Evolutionary conservation across 2,113 vertebrate genomes (phyloP).

Genomic region (Hylia prasina): DNA sequence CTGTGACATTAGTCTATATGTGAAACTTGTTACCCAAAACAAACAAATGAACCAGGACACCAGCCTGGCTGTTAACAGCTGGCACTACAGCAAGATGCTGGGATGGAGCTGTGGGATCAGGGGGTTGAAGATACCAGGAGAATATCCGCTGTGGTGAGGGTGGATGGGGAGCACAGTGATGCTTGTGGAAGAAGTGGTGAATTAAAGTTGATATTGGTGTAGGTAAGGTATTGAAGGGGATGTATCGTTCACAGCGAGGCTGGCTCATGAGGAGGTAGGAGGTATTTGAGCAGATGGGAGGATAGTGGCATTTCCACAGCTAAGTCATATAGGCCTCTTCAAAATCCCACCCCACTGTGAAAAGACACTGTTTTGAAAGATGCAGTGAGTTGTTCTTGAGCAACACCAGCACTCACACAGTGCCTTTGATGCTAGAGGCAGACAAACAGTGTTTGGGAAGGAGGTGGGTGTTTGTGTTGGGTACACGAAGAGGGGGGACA

Average conservation of each 20-base stretch:
- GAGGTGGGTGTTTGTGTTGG: conserved; percentile 1
- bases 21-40: not conserved
- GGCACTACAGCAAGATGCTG: not conserved
- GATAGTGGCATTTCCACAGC: conserved; percentile 50
- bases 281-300: conserved; percentile 38
- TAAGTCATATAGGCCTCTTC: conserved; percentile 54
- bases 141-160: not conserved
- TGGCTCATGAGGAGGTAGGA: conserved; percentile 40
- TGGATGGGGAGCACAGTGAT: not conserved
- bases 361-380: conserved; percentile 4
- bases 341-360: conserved; percentile 9
- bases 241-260: not conserved
- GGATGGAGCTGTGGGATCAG: not conserved
- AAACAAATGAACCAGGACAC: not conserved
- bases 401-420: not conserved
- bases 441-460: not conserved
- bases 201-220: not conserved
- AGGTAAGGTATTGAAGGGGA: not conserved
- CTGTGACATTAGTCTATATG: not conserved
- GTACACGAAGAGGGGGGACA: not conserved
- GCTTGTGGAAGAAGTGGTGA: not conserved
- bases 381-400: not conserved
- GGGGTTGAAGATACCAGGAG: not conserved
- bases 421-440: not conserved
- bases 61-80: not conserved